Base-by-base conservation (phyloP, 2,797 vertebrate genomes). In the Takifugu rubripes region DNA sequence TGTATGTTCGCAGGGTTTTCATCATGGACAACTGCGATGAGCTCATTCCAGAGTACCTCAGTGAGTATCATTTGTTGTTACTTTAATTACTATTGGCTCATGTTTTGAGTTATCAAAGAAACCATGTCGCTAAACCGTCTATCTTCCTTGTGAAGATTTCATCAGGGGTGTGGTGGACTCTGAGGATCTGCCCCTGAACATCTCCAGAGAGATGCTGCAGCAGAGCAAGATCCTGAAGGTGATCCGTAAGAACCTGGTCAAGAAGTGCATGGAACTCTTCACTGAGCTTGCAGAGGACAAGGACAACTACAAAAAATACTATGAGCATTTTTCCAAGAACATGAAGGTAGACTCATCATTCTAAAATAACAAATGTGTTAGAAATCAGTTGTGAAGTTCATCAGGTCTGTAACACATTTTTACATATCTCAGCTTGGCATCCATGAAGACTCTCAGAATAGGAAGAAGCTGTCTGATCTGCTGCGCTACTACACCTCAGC, bases 21-120 rank as follows among this genome's bases (percentile, higher is more conserved):
- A 98, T 98, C 79, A 98, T 98, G 97, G 96, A 98, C 79, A 99
- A 98, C 86, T 99, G 97, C 0, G 96, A 99, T 33, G 96, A 98
- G 5, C 88, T 99, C 15, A 98, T 99, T 60, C 96, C 96, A 0
- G 96, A 98, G 12, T 98, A 99, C 24, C 91, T 98, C 68, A 99
- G 96, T 98, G 45, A 94, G 96, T 93, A 33, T 49, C 25, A 40
- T 24, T 21, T 21, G 21, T 49, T 12, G 10, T 36, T 11, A 9
- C 33, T 36, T 36, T 36, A 36, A 12, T 14, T 40, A 40, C 36
- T 14, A 14, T 40, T 29, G 27, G 2, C 27, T 29, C 21, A 21
- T 21, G 21, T 21, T 21, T 21, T 21, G 21, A 21, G 21, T 21
- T 21, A 21, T 21, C 21, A 21, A 21, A 21, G 21, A 21, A 21